Evolutionary conservation across 2,888 invertebrate species (phyloP), one percentile per base, ranked within the genome.

Genomic region (Antitype chi): DNA sequence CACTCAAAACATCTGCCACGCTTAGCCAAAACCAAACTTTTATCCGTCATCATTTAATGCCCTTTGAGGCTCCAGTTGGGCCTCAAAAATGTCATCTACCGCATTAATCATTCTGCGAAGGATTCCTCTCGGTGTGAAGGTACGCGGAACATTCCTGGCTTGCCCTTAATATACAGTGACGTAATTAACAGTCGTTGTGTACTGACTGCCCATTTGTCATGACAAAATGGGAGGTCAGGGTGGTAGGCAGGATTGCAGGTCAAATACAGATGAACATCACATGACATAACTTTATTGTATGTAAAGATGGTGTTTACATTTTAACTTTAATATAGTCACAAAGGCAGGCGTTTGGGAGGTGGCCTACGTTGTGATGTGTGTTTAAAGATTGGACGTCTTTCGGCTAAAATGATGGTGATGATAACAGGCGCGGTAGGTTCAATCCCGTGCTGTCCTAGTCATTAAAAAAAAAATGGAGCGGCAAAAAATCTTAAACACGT

Each of bases 81-180:
- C 77, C 79, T 88, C 88, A 87, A 87, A 87, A 86, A 87, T 87
- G 87, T 88, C 84, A 84, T 84, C 64, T 74, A 53, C 7, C 80
- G 79, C 85, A 87, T 88, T 88, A 88, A 87, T 87, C 87, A 88
- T 85, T 79, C 75, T 64, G 78, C 67, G 79, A 77, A 77, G 88
- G 88, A 87, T 86, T 85, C 88, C 85, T 79, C 53, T 23, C 25
- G 77, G 88, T 71, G 88, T 78, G 85, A 80, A 84, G 86, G 85
- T 87, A 87, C 85, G 87, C 81, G 64, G 71, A 69, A 71, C 87
- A 88, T 87, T 76, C 79, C 76, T 70, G 66, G 60, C 76, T 49
- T 76, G 77, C 66, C 83, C 88, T 78, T 87, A 87, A 87, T 87
- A 76, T 81, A 86, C 87, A 85, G 71, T 82, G 80, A 70, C 71